Evolutionary conservation across 1,140 invertebrate species (phyloP).

Genomic region (Micrasema longulum): DNA sequence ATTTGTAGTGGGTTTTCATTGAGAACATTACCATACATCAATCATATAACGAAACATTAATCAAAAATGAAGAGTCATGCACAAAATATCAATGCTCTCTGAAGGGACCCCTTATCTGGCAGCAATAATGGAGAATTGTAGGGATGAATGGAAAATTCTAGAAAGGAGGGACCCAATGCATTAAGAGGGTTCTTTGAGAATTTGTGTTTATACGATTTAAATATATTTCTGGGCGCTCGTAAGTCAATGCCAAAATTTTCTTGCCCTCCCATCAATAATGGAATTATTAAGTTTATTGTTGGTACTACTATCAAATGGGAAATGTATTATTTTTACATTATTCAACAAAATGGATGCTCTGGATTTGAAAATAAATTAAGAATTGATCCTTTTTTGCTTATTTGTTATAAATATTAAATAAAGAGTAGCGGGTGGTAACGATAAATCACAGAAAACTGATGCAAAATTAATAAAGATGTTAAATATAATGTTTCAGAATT

Average conservation of each 20-base stretch:
- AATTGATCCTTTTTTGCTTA: too few relatives aligned
- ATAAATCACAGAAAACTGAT: too few relatives aligned
- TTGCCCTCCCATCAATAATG: slow-evolving; percentile 1
- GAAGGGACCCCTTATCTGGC: neutral
- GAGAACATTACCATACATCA: neutral
- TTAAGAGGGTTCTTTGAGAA: neutral
- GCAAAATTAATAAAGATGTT: too few relatives aligned
- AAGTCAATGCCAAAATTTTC: slow-evolving; percentile 1
- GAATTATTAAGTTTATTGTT: too few relatives aligned
- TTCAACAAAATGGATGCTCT: too few relatives aligned
- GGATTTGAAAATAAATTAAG: too few relatives aligned
- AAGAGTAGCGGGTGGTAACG: too few relatives aligned
- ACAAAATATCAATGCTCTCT: slow-evolving; percentile 10
- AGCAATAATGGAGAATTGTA: neutral
- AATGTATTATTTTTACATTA: too few relatives aligned
- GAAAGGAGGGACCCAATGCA: neutral
- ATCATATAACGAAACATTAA: neutral
- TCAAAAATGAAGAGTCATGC: slow-evolving; percentile 18
- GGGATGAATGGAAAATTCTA: neutral
- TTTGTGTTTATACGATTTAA: slow-evolving; percentile 21
- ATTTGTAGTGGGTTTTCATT: too few relatives aligned
- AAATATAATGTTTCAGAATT: too few relatives aligned
- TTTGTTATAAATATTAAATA: too few relatives aligned
- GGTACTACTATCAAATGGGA: too few relatives aligned
- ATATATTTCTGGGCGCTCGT: slow-evolving; percentile 1